Conservation (phyloP, 2,888 invertebrate species). For the Heliconius ethilla region DNA sequence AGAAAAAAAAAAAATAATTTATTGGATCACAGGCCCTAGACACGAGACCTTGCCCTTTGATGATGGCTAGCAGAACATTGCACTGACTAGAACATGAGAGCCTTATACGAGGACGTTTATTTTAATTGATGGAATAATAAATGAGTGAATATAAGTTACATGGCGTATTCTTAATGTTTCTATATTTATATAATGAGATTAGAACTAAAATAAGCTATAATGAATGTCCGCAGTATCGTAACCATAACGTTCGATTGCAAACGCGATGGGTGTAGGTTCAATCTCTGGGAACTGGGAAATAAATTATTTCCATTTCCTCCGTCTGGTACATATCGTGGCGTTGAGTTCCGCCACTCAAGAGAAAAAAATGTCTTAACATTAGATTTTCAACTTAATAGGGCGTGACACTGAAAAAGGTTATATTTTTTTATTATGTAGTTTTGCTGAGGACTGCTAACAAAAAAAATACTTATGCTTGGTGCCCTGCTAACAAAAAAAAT, state of each 20-base stretch:
- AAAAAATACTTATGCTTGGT: not conserved
- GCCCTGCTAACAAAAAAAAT: not conserved
- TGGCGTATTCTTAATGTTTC: not conserved
- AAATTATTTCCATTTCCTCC: too few species aligned
- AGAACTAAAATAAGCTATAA: not conserved
- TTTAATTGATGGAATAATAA: not conserved
- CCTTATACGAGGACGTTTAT: constrained; percentile 19
- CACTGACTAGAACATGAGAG: constrained; percentile 39
- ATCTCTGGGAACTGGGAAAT: too few species aligned
- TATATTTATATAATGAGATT: not conserved
- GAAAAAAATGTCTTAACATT: too few species aligned
- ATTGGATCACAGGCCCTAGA: constrained; percentile 38
- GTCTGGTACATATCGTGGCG: too few species aligned
- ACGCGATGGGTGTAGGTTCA: too few species aligned
- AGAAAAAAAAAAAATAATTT: constrained; percentile 36
- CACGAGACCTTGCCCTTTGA: constrained; percentile 54
- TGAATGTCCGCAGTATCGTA: too few species aligned
- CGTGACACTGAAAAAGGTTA: too few species aligned
- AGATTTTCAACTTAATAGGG: too few species aligned
- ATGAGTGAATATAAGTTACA: not conserved
- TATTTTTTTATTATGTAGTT: too few species aligned
- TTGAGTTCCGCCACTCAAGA: too few species aligned
- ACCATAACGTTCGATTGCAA: too few species aligned
- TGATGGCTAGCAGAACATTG: constrained; percentile 49
- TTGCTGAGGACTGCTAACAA: not conserved